Evolutionary conservation across 2,888 invertebrate species (phyloP), one percentile per base, ranked within the genome.

Genomic region (Rhagonycha fulva): DNA sequence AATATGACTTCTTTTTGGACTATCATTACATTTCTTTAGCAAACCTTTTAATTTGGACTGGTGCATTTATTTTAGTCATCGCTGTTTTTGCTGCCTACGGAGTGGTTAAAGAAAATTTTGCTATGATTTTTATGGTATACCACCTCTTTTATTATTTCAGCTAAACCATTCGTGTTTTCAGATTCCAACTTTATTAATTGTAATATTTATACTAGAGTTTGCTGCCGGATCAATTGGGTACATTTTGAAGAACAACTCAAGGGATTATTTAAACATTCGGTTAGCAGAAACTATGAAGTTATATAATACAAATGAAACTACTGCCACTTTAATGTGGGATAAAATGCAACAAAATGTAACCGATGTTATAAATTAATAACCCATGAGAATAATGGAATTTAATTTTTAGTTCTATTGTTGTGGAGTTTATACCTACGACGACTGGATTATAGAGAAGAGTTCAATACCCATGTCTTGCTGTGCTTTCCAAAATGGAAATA

Each of bases 61-160:
- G 98, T n/a, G 89, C 94, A 19, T 90, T 97, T 78, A 95, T 98
- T 83, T 96, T 98, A 87, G 89, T 97, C 71, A 94, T 98, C 12
- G 96, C 98, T 68, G 98, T 98, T 91, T 94, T 98, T 82, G 98
- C 98, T 80, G 98, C 98, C 89, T 98, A 97, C 84, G 98, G 98
- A 60, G 98, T 98, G 14, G 91, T 96, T 74, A 95, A 95, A 85
- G 98, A 98, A 88, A 98, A 95, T 87, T 95, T 97, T 87, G 96
- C 96, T 89, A 96, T 98, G 95, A 94, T 96, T 76, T 92, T 96
- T 80, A 94, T 95, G 79, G 97, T 97, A 89, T 4, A 1, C 4
- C 11, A 26, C 28, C 63, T 26, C 11, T 61, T 14, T 62, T 14
- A 19, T 19, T 19, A 19, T 14, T 69, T 62, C 11, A 62, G 11